Evolutionary conservation across 2,797 vertebrate species (phyloP), one percentile per base, ranked within the genome.

Genomic region (Telmatherina bonti): DNA sequence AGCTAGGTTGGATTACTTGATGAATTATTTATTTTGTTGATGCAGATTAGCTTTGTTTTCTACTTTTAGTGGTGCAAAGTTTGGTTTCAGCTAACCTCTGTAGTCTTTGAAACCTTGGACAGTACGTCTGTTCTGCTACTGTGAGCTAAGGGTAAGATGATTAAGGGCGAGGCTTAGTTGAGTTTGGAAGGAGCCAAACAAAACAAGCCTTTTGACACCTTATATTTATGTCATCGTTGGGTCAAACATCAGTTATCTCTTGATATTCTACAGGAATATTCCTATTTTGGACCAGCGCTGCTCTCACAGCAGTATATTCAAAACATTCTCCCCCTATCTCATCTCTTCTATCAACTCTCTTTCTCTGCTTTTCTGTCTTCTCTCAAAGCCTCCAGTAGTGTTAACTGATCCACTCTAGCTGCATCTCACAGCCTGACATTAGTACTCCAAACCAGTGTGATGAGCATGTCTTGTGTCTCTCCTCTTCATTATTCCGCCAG

Each of bases 1-100:
- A 43, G 79, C 82, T 87, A 72, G 74, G 77, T 79, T 8, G 41
- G 67, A 61, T 84, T 76, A 76, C 62, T 29, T 52, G 54, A 82
- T 92, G 64, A 92, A 92, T 92, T 83, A 91, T 90, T 86, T 80
- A 92, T 83, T 9, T 53, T 54, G 35, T 57, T 64, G 59, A 56
- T 49, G 67, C 31, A 75, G 71, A 52, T 8, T 22, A 77, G 60
- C 59, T 77, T 87, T 84, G 62, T 83, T 82, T 52, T 69, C 63
- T 65, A 16, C 84, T 73, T 67, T 72, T 83, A 79, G 76, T 74
- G 33, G 70, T 68, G 35, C 52, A 27, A 53, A 68, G 55, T 69
- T 56, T 54, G 16, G 22, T 77, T 70, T 80, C n/a, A 43, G 33
- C 62, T 60, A 72, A 78, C 67, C 73, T 72, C 24, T 36, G 51